Base-by-base conservation (phyloP, 2,797 vertebrate genomes). In the Karalla daura region DNA sequence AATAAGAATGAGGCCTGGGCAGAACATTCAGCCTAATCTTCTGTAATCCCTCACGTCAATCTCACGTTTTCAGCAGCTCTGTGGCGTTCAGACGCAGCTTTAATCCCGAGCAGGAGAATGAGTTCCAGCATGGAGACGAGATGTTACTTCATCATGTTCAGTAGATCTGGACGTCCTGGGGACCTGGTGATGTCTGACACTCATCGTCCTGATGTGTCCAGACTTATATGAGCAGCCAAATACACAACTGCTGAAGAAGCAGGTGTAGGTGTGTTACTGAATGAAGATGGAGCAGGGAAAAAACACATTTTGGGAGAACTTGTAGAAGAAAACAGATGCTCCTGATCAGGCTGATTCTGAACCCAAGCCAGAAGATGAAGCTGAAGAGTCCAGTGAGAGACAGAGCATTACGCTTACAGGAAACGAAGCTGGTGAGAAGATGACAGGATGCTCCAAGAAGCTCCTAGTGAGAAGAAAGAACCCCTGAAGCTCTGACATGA, bases 31-130 rank as follows among this genome's bases (percentile, higher is more conserved):
- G 36, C 70, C 58, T 27, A 66, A 67, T 64, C 60, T 63, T 24
- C 20, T 68, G 47, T 74, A 63, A 63, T 70, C 61, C 55, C n/a
- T 55, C 24, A 45, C 23, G 17, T 39, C 67, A 78, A 85, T 70
- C 58, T 46, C 51, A 20, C 12, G n/a, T 67, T 72, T 50, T 66
- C 52, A 32, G 50, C 55, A 59, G 39, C 36, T 24, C 51, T 65
- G 47, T 75, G 37, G 54, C 78, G 62, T 75, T 76, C 28, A 80
- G 54, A 70, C 70, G 41, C 36, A 47, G 49, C 60, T 83, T 79
- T 73, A 61, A 87, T 74, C 40, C 45, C 5, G 37, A 47, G 63
- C 14, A 45, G 40, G 40, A 36, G 77, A 63, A 71, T 41, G 33
- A 64, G 12, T 30, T 72, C 15, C 24, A 55, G 55, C 28, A 40